Conservation (phyloP, 1,140 invertebrate genomes). For the Drosophila nasuta region DNA sequence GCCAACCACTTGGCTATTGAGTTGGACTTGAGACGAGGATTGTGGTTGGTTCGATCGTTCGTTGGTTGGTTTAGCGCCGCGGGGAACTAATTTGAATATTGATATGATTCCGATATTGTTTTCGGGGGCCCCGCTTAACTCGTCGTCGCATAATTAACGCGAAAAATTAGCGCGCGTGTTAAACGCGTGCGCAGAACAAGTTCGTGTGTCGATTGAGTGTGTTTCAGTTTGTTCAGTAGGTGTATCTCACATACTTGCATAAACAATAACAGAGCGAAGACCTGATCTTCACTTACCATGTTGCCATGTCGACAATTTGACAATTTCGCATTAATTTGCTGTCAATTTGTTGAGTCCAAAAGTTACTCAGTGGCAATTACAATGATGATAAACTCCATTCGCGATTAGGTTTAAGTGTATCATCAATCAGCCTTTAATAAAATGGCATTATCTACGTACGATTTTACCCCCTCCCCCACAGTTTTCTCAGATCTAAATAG, state of each 20-base stretch:
- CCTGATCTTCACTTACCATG: slow-evolving; percentile 28
- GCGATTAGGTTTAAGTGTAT: too few relatives aligned
- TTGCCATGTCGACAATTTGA: slow-evolving; percentile 26
- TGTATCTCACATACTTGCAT: neutral
- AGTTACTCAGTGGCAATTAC: neutral
- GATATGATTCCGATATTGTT: slow-evolving; percentile 54
- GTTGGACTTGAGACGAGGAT: neutral
- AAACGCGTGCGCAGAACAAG: slow-evolving; percentile 51
- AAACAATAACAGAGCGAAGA: slow-evolving; percentile 10
- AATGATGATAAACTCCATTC: too few relatives aligned
- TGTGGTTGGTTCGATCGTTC: neutral
- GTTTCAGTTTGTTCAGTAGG: slow-evolving; percentile 6
- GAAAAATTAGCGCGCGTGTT: slow-evolving; percentile 57
- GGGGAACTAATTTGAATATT: slow-evolving; percentile 52
- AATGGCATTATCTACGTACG: too few relatives aligned
- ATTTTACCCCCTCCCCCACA: neutral
- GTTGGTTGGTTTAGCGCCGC: slow-evolving; percentile 21
- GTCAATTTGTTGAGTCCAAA: slow-evolving; percentile 14
- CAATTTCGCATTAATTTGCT: slow-evolving; percentile 43
- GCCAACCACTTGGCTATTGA: slow-evolving; percentile 17
- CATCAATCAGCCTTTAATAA: too few relatives aligned
- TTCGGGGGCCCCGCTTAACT: slow-evolving; percentile 7
- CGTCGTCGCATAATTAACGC: slow-evolving; percentile 52
- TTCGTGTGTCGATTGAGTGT: slow-evolving; percentile 11
- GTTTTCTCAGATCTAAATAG: neutral